A percentile compares a stretch with the other conserved stretches of the same genome.
These are phyloP conservation scores for Thomomys bottae DNA, from an alignment of 2,113 vertebrate species.

Conservation along the genomic window DNA sequence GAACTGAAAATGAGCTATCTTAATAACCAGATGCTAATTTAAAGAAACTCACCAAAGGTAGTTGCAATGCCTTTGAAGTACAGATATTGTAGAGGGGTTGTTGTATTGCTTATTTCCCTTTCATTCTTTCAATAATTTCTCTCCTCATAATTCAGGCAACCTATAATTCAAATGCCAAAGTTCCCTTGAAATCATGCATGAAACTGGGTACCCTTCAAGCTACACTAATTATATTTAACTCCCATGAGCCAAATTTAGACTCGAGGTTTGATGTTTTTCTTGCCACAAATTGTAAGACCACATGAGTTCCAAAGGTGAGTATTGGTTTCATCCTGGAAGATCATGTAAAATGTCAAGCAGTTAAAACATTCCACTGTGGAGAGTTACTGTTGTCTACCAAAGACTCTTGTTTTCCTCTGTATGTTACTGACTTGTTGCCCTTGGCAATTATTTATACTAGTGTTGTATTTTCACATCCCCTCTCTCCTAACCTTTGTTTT, in stretches of 20 bases:
- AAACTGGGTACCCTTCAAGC: neutral
- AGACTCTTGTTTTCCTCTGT: neutral
- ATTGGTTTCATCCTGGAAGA: neutral
- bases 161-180: neutral
- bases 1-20: neutral
- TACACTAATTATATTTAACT: neutral
- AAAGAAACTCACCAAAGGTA: slow-evolving; percentile 13
- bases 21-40: neutral
- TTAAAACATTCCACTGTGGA: neutral
- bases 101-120: neutral
- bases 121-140: neutral
- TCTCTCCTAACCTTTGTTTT: neutral
- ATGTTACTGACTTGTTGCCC: neutral
- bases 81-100: neutral
- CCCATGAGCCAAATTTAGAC: neutral
- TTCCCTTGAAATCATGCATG: neutral
- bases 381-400: neutral
- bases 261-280: neutral
- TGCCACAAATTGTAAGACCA: neutral
- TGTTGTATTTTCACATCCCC: neutral
- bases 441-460: neutral
- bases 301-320: neutral
- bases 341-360: neutral
- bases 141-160: neutral
- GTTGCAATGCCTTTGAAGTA: neutral